Evolutionary conservation across 2,797 vertebrate genomes (phyloP).

Genomic region (Craterocephalus amniculus): DNA sequence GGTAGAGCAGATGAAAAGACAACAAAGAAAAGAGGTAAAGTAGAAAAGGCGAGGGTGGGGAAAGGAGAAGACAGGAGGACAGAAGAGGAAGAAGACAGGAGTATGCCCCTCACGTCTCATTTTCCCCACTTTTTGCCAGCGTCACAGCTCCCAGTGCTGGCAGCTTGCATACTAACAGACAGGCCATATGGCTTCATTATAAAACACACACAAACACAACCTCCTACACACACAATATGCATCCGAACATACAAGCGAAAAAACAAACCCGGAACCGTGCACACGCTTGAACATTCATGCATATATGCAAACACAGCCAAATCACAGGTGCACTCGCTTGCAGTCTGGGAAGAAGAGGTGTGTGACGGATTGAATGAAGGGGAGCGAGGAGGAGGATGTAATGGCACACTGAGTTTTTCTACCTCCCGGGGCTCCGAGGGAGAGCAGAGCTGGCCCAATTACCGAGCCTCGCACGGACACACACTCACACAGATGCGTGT

Average conservation of each 20-base stretch:
- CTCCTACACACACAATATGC: slow-evolving; percentile 33
- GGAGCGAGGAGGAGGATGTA: slow-evolving; percentile 63
- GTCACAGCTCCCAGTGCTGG: slow-evolving; percentile 72
- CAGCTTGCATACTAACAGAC: slow-evolving; percentile 75
- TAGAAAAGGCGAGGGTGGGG: slow-evolving; percentile 18
- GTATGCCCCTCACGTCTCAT: slow-evolving; percentile 77
- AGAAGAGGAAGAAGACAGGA: slow-evolving; percentile 54
- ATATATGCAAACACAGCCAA: neutral
- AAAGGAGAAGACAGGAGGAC: slow-evolving; percentile 42
- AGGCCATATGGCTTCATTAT: slow-evolving; percentile 84
- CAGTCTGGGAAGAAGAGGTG: slow-evolving; percentile 51
- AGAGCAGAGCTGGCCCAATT: slow-evolving; percentile 73
- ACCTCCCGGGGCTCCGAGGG: slow-evolving; percentile 61
- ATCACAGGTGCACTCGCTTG: slow-evolving; percentile 52
- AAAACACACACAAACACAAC: slow-evolving; percentile 52
- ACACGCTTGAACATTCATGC: neutral
- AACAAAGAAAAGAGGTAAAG: slow-evolving; percentile 16
- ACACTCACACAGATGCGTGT: slow-evolving; percentile 39
- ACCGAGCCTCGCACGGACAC: slow-evolving; percentile 58
- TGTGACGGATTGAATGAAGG: slow-evolving; percentile 72
- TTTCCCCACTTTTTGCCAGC: slow-evolving; percentile 64
- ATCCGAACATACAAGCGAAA: slow-evolving; percentile 27
- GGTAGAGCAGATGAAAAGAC: slow-evolving; percentile 41
- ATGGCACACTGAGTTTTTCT: slow-evolving; percentile 69
- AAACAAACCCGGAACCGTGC: slow-evolving; percentile 29